These are phyloP conservation scores for Caenorhabditis plicata DNA, from an alignment of 2,888 invertebrate genomes.

Conservation along the genomic window DNA sequence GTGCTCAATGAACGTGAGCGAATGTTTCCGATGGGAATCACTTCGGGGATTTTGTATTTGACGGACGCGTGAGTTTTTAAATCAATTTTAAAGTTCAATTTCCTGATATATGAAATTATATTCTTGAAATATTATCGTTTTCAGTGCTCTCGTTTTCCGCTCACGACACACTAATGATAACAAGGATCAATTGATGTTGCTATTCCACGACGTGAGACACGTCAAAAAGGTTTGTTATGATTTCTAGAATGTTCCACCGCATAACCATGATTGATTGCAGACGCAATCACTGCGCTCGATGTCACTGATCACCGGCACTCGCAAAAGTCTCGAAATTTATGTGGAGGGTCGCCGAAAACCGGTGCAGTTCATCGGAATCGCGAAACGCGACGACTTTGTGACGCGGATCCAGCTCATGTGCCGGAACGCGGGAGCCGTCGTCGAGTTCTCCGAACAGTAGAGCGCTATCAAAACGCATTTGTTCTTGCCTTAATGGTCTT, in stretches of 20 bases:
- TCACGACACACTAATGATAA: conserved; percentile 24
- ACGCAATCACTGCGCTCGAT: conserved; percentile 44
- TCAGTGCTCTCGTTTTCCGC: conserved; percentile 52
- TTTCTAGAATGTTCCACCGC: neutral
- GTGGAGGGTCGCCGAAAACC: conserved; percentile 48
- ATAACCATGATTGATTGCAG: conserved; percentile 16
- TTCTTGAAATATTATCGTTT: conserved; percentile 4
- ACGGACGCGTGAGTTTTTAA: conserved; percentile 39
- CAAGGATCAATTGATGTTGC: conserved; percentile 41
- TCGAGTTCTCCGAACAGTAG: conserved; percentile 21
- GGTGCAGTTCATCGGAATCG: conserved; percentile 50
- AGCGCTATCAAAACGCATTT: too few relatives aligned
- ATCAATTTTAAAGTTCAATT: neutral
- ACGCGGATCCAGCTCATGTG: conserved; percentile 36
- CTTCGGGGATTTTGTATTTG: conserved; percentile 50
- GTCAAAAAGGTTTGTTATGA: conserved; percentile 47
- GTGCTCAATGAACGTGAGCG: conserved; percentile 55
- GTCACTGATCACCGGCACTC: conserved; percentile 44
- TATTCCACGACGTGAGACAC: conserved; percentile 46
- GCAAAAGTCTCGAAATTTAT: conserved; percentile 53
- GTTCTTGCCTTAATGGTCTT: neutral
- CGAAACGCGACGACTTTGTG: conserved; percentile 45
- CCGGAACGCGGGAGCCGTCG: conserved; percentile 23
- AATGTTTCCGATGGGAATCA: conserved; percentile 48
- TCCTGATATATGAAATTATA: too few relatives aligned